These are phyloP conservation scores for Homarus americanus DNA, from an alignment of 1,140 invertebrate genomes.

Conservation along the genomic window DNA sequence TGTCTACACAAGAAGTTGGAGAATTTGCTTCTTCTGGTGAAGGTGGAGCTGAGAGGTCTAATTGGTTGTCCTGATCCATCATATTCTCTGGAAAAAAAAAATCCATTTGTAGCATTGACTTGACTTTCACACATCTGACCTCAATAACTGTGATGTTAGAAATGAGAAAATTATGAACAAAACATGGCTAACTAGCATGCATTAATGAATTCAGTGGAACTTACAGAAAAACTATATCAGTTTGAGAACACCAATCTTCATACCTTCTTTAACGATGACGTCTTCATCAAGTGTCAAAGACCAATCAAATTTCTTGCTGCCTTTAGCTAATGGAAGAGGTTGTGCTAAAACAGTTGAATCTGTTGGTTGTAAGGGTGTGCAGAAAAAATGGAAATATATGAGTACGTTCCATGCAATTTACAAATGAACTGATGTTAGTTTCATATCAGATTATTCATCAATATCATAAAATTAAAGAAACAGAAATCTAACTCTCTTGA, in stretches of 20 bases:
- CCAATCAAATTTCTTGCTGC: conserved; percentile 25
- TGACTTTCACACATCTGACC: no score
- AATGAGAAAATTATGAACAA: no score
- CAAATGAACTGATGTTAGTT: no score
- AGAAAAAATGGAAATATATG: no score
- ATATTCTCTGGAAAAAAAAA: background rate
- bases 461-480: no score
- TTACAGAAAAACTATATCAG: no score
- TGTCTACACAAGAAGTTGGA: background rate
- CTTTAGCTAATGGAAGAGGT: conserved; percentile 4
- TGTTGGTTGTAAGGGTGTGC: background rate
- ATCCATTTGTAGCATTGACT: background rate
- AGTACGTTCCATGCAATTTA: no score
- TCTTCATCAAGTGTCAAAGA: conserved; percentile 16
- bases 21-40: background rate
- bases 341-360: conserved; percentile 10
- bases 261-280: conserved; percentile 8
- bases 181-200: no score
- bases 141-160: no score
- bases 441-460: no score
- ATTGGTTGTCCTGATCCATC: background rate
- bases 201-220: no score
- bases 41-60: background rate
- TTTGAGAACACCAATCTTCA: background rate
- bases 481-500: no score